These are phyloP conservation scores for Hydra vulgaris DNA, from an alignment of 30 jellyfish, hydroid and myxozoan species.

Conservation along the genomic window DNA sequence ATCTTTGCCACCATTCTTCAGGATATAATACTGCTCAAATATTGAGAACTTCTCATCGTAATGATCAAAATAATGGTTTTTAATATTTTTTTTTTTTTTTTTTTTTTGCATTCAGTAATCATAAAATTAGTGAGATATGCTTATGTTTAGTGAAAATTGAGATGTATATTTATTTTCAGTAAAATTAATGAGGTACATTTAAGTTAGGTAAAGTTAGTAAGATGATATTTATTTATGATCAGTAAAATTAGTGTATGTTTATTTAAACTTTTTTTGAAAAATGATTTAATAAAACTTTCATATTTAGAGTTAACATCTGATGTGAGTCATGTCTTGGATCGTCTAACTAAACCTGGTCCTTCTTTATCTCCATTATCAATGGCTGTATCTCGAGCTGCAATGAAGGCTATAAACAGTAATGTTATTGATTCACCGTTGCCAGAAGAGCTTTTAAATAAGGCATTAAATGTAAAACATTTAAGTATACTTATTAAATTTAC, in stretches of 20 bases:
- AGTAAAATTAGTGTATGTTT: no score
- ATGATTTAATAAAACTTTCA: no score
- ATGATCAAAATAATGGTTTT: conserved; percentile 17
- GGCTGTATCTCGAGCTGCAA: conserved; percentile 18
- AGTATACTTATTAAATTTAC: neutral
- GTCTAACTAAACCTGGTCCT: conserved; percentile 58
- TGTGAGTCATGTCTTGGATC: conserved; percentile 61
- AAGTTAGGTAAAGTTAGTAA: no score
- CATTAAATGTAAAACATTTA: conserved; percentile 31
- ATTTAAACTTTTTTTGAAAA: no score
- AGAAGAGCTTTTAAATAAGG: conserved; percentile 46
- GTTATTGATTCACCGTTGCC: conserved; percentile 67
- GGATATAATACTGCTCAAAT: conserved; percentile 64
- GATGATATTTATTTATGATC: no score
- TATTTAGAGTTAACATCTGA: conserved; percentile 41
- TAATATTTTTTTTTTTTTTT: neutral
- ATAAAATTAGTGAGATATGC: neutral
- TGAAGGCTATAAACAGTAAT: conserved; percentile 44
- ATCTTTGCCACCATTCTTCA: conserved; percentile 44
- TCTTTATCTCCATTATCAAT: conserved; percentile 26
- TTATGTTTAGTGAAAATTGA: no score
- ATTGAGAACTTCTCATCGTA: conserved; percentile 57
- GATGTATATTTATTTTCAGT: no score
- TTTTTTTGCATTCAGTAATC: conserved; percentile 2
- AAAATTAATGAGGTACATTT: no score